Base-by-base conservation (phyloP, 2,888 invertebrate species). In the Drosophila fungiperda region DNA sequence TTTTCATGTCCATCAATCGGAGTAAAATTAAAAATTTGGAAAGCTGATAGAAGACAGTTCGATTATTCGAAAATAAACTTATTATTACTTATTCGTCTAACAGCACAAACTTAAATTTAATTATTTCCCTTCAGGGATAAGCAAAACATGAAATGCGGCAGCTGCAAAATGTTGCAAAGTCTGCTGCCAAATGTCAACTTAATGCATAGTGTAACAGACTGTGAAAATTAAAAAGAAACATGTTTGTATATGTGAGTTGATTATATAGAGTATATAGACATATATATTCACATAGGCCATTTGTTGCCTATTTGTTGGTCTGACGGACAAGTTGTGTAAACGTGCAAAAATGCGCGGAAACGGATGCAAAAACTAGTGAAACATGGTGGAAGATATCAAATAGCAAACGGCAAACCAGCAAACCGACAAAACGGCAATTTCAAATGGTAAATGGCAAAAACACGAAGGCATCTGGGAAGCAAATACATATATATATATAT, bases 271-370 rank as follows among this genome's bases (percentile, higher is more conserved):
- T 9, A 17, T 17, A n/a, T 12, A 20, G 23, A 29, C 8, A 49
- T 33, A 15, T 33, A 15, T 35, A 23, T 40, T 4, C 8, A 12
- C 33, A 58, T 55, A 52, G 35, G 12, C 55, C 26, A 58, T 66
- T 20, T 38, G 32, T 50, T 65, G 75, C 53, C 66, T 75, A 70
- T 73, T 73, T 77, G 82, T 75, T 75, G 72, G 82, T 68, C 72
- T 68, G 66, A 49, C 63, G 76, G 80, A 88, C 83, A 88, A 86
- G 80, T 82, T 79, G 76, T 71, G 70, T 66, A 68, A 78, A 85
- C 75, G 88, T 87, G 86, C 73, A 54, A 79, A 79, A 82, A 76
- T 64, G 74, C 79, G 69, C 64, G 71, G 62, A 76, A 83, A 70
- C 78, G 78, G 72, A 83, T 60, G 68, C 50, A 45, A 57, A 76